Evolutionary conservation across 1,140 invertebrate species (phyloP).

Genomic region (Amyelois transitella): DNA sequence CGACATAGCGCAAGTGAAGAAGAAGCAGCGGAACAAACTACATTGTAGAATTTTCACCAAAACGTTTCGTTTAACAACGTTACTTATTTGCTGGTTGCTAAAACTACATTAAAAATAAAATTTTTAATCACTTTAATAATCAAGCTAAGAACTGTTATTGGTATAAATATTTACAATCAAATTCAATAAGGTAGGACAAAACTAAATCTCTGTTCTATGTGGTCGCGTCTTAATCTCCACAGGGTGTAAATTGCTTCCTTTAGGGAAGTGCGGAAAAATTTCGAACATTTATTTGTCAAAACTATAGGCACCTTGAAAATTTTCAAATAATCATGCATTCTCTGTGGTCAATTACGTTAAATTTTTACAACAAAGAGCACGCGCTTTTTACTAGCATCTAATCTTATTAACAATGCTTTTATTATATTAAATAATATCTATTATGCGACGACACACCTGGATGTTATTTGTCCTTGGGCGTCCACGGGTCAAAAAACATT

Average conservation of each 20-base stretch:
- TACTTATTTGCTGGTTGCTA: too few relatives aligned
- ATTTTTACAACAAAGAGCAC: neutral
- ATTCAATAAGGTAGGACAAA: neutral
- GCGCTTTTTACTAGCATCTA: conserved; percentile 5
- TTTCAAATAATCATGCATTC: neutral
- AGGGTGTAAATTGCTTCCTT: conserved; percentile 60
- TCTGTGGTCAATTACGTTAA: neutral
- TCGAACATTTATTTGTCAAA: conserved; percentile 5
- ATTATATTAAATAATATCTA: conserved; percentile 29
- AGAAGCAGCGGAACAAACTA: too few relatives aligned
- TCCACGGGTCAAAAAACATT: conserved; percentile 65
- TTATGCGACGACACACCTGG: conserved; percentile 54
- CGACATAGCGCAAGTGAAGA: too few relatives aligned
- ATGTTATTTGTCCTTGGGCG: conserved; percentile 47
- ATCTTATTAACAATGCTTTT: conserved; percentile 27
- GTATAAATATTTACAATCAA: too few relatives aligned
- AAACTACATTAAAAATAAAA: too few relatives aligned
- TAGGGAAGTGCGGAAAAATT: too few relatives aligned
- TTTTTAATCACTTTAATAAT: too few relatives aligned
- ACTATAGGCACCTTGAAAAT: neutral
- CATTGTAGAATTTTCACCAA: too few relatives aligned
- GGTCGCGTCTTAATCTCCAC: conserved; percentile 34
- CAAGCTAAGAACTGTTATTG: too few relatives aligned
- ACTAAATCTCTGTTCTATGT: conserved; percentile 5
- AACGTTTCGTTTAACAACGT: too few relatives aligned